Conservation (phyloP, 2,113 vertebrate species). For the Camelus dromedarius region DNA sequence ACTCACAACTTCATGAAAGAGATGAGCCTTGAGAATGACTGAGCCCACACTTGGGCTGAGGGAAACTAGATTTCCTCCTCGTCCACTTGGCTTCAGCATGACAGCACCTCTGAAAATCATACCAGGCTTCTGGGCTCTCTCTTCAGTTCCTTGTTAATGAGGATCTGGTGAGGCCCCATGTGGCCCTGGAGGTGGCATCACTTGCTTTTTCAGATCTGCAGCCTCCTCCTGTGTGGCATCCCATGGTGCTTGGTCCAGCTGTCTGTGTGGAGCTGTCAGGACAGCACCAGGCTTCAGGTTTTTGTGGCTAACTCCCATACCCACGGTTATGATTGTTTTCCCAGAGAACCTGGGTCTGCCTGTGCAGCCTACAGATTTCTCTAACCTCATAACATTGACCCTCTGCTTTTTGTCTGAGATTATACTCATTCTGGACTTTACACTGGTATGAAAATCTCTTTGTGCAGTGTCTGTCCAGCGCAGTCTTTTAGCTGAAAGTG, state of each 20-base stretch:
- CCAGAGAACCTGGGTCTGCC: background rate
- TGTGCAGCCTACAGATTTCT: background rate
- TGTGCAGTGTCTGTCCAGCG: background rate
- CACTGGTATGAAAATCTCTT: constrained; percentile 7
- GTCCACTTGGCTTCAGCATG: background rate
- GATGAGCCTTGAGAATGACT: constrained; percentile 33
- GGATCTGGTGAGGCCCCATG: background rate
- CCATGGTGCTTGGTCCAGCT: background rate
- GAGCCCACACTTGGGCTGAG: background rate
- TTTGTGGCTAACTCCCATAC: background rate
- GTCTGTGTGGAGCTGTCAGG: background rate
- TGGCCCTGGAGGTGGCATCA: background rate
- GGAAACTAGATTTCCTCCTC: background rate
- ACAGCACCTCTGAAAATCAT: constrained; percentile 1
- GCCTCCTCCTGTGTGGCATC: background rate
- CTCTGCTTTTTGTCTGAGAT: background rate
- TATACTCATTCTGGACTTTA: constrained; percentile 35
- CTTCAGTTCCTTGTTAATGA: constrained; percentile 24
- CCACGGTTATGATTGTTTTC: background rate
- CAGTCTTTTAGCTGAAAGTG: constrained; percentile 37
- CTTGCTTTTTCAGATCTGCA: background rate
- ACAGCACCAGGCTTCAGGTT: background rate
- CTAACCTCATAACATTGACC: background rate
- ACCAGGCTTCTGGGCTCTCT: background rate
- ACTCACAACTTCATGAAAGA: constrained; percentile 35